Base-by-base conservation (phyloP, 1,140 invertebrate genomes). In the Brachionus manjavacas region DNA sequence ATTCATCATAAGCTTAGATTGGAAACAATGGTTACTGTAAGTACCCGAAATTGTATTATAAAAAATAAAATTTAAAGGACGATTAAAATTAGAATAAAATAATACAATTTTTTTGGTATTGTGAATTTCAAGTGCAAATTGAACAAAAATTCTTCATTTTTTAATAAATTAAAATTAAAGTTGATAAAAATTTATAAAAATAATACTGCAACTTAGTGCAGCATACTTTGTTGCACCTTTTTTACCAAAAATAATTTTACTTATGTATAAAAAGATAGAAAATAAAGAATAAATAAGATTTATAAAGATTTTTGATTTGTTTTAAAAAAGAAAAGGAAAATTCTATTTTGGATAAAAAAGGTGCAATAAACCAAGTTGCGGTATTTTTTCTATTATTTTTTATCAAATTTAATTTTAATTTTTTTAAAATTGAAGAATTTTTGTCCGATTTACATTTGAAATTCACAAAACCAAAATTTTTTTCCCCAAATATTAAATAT, bases 11-110 rank as follows among this genome's bases (percentile, higher is more conserved):
- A 87, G 84, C 76, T 86, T n/a, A 86, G 89, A 43, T 81, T 89
- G 2, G 88, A 89, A 79, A 87, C 86, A 55, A 88, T 89, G 87
- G 86, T 89, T 16, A 87, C 87, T 39, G 88, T 89, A 85, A 72
- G 60, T 49, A 46, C 43, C 3, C 9, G 14, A 46, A 64, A n/a
- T 64, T 64, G 16, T 31, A 31, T 31, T 31, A 31, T 31, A 31
- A 31, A 31, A 31, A 31, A 31, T 31, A 31, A 31, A 31, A 31
- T 31, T 31, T 31, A 31, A 31, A 31, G 28, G 28, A 31, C 28
- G 28, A 31, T 31, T 31, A 31, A 31, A 31, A 31, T 31, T 31
- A 31, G 28, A 31, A 31, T 31, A 31, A 31, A 31, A 31, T 31
- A 31, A 31, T 31, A 31, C 28, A 31, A 31, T 31, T 31, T 31